These are phyloP conservation scores for Promerops cafer DNA, from an alignment of 2,113 vertebrate genomes.

Conservation along the genomic window DNA sequence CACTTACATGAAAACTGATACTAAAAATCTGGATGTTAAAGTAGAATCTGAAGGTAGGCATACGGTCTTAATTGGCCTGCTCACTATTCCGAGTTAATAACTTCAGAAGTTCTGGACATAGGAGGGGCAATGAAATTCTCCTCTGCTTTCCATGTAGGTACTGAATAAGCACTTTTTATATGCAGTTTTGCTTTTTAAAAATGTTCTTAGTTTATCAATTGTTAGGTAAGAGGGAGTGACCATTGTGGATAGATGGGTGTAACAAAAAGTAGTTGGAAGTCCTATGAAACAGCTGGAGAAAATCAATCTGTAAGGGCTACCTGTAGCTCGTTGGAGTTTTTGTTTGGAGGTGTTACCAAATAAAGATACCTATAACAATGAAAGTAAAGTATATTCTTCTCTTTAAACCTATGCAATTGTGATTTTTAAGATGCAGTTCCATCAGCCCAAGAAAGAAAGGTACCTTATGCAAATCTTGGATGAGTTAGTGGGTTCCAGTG, in stretches of 20 bases:
- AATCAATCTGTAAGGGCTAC: neutral
- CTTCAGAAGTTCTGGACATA: neutral
- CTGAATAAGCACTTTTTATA: neutral
- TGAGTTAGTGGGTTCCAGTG: neutral
- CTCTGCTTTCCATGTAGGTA: neutral
- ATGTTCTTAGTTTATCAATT: neutral
- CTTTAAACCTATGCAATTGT: neutral
- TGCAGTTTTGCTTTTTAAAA: neutral
- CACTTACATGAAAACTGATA: neutral
- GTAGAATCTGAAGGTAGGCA: neutral
- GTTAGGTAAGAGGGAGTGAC: neutral
- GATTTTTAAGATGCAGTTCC: neutral
- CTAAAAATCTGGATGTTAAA: neutral
- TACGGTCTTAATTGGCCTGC: neutral
- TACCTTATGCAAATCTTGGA: neutral
- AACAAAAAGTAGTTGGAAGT: neutral
- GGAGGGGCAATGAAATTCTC: neutral
- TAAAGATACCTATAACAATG: neutral
- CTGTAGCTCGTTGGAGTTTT: neutral
- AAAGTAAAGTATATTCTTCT: neutral
- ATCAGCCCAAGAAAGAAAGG: neutral
- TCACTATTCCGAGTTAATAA: rapidly evolving
- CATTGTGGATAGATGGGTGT: neutral
- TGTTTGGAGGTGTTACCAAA: neutral
- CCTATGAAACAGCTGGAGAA: neutral